Evolutionary conservation across 1,140 invertebrate species (phyloP), one percentile per base, ranked within the genome.

Genomic region (Tetranychus urticae): DNA sequence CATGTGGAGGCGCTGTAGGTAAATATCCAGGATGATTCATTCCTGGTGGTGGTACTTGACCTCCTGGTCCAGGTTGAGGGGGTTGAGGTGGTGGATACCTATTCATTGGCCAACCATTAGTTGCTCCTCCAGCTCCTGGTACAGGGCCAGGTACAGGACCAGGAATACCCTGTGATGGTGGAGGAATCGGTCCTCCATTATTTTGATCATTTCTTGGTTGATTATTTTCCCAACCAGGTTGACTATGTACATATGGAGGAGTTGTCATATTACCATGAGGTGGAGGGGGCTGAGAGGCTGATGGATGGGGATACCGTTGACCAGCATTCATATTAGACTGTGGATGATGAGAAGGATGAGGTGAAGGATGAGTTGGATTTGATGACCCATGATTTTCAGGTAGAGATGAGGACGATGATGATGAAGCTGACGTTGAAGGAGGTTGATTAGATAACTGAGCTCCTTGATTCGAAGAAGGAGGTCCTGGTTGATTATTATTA

Each of bases 361-460:
- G 33, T 36, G 57, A 50, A 7, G 46, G 45, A 8, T 52, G 56
- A n/a, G 50, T 36, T 36, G 52, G 42, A 34, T 33, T 52, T 33
- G 46, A 57, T 60, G 59, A 50, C 31, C 35, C 63, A 74, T 71
- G 61, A 71, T 73, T 56, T 68, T 67, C 55, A 67, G 64, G 39
- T 71, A 57, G 13, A 8, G 50, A 23, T 52, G 50, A 6, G 50
- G 23, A 23, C 23, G 23, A 23, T 23, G 23, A 23, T 23, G 46
- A n/a, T 10, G 46, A 23, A n/a, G 8, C 46, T n/a, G 46, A 12
- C 8, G 23, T 23, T 47, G 8, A n/a, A 10, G 68, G 65, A 31
- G 65, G 65, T 47, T 67, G 66, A 36, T 65, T 66, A 37, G 65
- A 23, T 23, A 23, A 23, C 23, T 23, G 23, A 23, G 23, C 23